These are phyloP conservation scores for Tinea trinotella DNA, from an alignment of 2,888 invertebrate species.

Conservation along the genomic window DNA sequence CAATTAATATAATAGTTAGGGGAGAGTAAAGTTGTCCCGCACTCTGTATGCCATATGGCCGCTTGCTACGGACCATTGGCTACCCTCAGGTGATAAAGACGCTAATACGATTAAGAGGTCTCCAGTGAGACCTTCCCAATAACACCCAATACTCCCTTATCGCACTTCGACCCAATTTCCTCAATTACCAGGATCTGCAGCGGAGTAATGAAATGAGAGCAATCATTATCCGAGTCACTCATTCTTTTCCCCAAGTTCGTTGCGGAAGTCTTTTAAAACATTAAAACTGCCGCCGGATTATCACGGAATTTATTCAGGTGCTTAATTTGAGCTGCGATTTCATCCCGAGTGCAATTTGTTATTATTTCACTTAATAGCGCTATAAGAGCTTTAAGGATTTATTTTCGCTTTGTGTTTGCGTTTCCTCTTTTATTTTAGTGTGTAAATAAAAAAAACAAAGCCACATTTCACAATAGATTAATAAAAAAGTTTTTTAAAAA, in stretches of 20 bases:
- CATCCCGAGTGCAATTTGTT: conserved; percentile 64
- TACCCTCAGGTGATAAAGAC: conserved; percentile 63
- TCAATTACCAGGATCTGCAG: conserved; percentile 64
- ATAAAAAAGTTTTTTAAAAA: too few species aligned
- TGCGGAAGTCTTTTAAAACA: conserved; percentile 27
- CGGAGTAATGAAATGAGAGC: conserved; percentile 64
- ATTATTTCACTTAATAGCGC: conserved; percentile 64
- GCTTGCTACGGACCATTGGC: conserved; percentile 46
- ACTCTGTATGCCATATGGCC: conserved; percentile 4
- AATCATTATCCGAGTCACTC: conserved; percentile 61
- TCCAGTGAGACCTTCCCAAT: conserved; percentile 52
- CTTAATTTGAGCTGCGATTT: conserved; percentile 68
- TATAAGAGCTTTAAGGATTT: conserved; percentile 47
- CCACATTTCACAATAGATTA: too few species aligned
- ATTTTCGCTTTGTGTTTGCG: conserved; percentile 36
- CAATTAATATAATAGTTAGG: background rate
- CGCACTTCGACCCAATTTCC: conserved; percentile 64
- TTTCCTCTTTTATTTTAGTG: background rate
- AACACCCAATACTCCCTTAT: conserved; percentile 56
- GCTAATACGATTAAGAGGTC: conserved; percentile 63
- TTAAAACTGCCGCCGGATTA: conserved; percentile 50
- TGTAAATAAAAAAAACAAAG: background rate
- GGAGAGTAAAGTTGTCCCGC: background rate
- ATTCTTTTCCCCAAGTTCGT: conserved; percentile 48
- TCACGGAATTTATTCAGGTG: conserved; percentile 72